Base-by-base conservation (phyloP, 2,113 vertebrate genomes). In the Stictonetta naevosa region DNA sequence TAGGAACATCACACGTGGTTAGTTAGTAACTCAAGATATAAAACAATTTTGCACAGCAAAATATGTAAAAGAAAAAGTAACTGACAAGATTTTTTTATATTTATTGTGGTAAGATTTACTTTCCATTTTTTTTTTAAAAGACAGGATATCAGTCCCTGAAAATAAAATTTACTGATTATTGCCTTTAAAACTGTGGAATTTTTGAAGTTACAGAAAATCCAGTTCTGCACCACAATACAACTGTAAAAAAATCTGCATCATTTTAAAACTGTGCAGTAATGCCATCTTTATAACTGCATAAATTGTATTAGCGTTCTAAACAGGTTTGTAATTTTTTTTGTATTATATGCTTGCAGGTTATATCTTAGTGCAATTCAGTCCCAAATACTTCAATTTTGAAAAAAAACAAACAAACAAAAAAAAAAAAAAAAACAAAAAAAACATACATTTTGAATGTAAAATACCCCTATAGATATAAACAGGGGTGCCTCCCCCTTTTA, bases 31-130 rank as follows among this genome's bases (percentile, higher is more conserved):
- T 99, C 97, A 98, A 98, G 97, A 98, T 98, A 98, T 98, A 98
- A 99, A 99, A 99, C 99, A 99, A 99, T 99, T 99, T 99, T 99
- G 99, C 99, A 99, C 99, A 99, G 99, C 99, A 99, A 99, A 99
- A 99, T 99, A 99, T 99, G 98, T 98, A 98, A 98, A 99, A 98
- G 95, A 98, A 98, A 98, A 98, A 96, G 98, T 98, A 99, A 99
- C 99, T 98, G 99, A 99, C 98, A 99, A 98, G 98, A 99, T 98
- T 98, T 98, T 98, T 98, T 98, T 98, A 98, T 97, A 98, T 98
- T 98, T 99, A 98, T 98, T 98, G 98, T 99, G 98, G 98, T 99
- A 99, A 98, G 98, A 97, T 98, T 98, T 98, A 98, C 98, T 98
- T 98, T 98, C 98, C 98, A 98, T 97, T 98, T 98, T 98, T 98